These are phyloP conservation scores for Aricia agestis DNA, from an alignment of 1,140 invertebrate species.

Conservation along the genomic window DNA sequence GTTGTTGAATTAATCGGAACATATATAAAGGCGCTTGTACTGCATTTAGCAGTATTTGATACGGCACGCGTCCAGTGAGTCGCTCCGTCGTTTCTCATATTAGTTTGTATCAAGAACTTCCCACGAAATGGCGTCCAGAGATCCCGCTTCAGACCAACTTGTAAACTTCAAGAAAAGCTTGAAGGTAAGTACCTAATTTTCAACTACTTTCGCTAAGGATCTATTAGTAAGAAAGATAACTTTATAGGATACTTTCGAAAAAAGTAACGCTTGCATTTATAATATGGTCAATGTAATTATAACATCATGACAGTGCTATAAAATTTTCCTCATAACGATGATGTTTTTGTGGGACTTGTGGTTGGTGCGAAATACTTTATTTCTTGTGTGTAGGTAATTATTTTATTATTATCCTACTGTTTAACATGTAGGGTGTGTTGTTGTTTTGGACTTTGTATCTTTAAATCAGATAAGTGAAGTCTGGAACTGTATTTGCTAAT, in stretches of 20 bases:
- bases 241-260: neutral
- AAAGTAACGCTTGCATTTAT: neutral
- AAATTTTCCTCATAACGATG: neutral
- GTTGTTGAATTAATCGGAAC: conserved; percentile 54
- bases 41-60: conserved; percentile 42
- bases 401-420: neutral
- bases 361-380: neutral
- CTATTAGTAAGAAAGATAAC: neutral
- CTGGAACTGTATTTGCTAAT: neutral
- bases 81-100: conserved; percentile 38
- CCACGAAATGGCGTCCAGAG: conserved; percentile 75
- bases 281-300: neutral
- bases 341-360: neutral
- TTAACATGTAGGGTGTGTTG: neutral
- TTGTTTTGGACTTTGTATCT: neutral
- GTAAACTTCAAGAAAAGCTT: conserved; percentile 79
- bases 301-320: neutral
- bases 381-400: neutral
- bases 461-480: neutral
- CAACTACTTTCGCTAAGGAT: neutral
- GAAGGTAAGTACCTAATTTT: conserved; percentile 73
- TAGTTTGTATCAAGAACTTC: conserved; percentile 12
- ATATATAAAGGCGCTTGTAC: conserved; percentile 50
- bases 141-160: conserved; percentile 83
- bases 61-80: conserved; percentile 55